Conservation (phyloP, 1,140 invertebrate genomes). For the Zaprionus vittiger region DNA sequence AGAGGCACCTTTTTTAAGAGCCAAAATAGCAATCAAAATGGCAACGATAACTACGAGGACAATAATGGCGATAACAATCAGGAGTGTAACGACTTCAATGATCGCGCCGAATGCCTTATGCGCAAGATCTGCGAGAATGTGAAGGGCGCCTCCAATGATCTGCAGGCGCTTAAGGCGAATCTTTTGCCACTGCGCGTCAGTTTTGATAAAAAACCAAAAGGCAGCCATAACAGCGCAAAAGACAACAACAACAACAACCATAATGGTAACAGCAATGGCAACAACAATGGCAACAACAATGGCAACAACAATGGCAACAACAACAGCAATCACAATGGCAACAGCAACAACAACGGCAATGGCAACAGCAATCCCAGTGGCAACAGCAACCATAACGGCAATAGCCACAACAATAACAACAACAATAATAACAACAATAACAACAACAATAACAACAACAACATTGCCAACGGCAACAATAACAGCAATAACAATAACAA, state of each 20-base stretch:
- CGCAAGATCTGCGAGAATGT: not conserved
- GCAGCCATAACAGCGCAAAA: not conserved
- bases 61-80: not conserved
- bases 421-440: not conserved
- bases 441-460: not conserved
- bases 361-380: too few relatives aligned
- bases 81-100: not conserved
- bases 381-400: not conserved
- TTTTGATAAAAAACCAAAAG: not conserved
- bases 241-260: not conserved
- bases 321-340: not conserved
- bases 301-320: not conserved
- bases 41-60: not conserved
- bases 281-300: not conserved
- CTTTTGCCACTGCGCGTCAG: not conserved
- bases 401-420: not conserved
- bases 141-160: not conserved
- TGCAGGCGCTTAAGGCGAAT: not conserved
- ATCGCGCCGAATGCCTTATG: not conserved
- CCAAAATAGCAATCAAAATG: not conserved
- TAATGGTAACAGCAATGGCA: not conserved
- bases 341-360: not conserved
- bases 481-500: not conserved
- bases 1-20: not conserved
- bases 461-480: not conserved